Evolutionary conservation across 2,113 vertebrate species (phyloP), one percentile per base, ranked within the genome.

Genomic region (Cathartes aura): DNA sequence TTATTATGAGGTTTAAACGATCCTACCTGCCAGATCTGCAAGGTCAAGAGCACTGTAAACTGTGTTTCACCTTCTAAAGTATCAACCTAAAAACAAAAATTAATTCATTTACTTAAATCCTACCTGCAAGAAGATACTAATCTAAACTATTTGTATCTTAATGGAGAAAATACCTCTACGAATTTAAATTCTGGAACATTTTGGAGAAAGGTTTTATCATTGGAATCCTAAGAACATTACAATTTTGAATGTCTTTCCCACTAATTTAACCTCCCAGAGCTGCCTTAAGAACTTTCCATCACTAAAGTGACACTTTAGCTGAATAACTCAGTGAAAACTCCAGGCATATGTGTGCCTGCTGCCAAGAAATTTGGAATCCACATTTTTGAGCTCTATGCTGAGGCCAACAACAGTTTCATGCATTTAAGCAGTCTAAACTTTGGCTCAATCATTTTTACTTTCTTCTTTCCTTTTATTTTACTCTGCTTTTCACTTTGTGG

Each of bases 1-100:
- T 81, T 48, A 64, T 88, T 93, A 91, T 24, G 87, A 96, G 63
- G 83, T 82, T 90, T 91, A 88, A 96, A 86, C 71, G 94, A 73
- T 92, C 89, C 89, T 82, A 94, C 83, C 89, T 94, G 73, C 60
- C 87, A 94, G 53, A 94, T 95, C 82, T 90, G 96, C 92, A 96
- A 96, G 79, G 82, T 96, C 86, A 96, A 90, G 89, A 84, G 89
- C 73, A 95, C 82, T 95, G 82, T 92, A 96, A 95, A 92, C 87
- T 90, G 48, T 87, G 53, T 64, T 95, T 96, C 83, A 95, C 92
- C 96, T 94, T 94, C 92, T 92, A 95, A 95, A 96, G 78, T 83
- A 95, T 67, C 82, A 76, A 95, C 92, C 91, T 84, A 90, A 85
- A 95, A 66, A 9, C 86, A 95, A 92, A 90, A 82, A 73, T 94